Percentiles rank a stretch among this genome's conserved stretches.
Evolutionary conservation across 2,797 vertebrate genomes (phyloP).

Genomic region (Melanotaenia nigrans): DNA sequence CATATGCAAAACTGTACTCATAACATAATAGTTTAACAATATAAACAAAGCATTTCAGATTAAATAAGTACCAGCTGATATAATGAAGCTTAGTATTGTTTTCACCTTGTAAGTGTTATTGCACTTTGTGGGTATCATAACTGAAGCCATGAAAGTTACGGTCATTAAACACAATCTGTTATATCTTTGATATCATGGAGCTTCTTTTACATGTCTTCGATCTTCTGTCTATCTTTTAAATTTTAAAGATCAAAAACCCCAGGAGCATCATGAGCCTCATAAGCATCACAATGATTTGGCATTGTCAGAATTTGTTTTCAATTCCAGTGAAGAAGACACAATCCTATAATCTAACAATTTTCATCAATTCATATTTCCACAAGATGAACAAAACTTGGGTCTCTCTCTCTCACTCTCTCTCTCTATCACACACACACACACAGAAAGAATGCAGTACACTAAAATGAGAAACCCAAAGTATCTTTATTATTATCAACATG

Average conservation of each 20-base stretch:
- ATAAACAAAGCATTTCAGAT: too few species aligned
- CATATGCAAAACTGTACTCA: too few species aligned
- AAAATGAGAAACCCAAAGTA: conserved; percentile 80
- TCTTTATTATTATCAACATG: conserved; percentile 95
- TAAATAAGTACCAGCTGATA: too few species aligned
- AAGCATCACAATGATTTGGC: neutral
- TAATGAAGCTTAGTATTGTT: neutral
- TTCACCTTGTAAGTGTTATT: neutral
- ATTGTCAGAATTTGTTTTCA: neutral
- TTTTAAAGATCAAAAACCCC: too few species aligned
- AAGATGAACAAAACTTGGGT: too few species aligned
- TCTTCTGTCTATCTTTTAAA: neutral
- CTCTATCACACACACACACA: neutral
- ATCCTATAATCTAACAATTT: neutral
- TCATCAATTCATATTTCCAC: too few species aligned
- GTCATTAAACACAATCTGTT: neutral
- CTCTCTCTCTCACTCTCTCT: too few species aligned
- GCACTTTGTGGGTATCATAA: neutral
- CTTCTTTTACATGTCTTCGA: neutral
- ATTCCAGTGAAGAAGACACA: neutral
- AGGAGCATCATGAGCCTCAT: too few species aligned
- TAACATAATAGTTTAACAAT: too few species aligned
- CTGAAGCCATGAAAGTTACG: neutral
- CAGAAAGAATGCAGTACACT: conserved; percentile 31
- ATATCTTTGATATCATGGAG: neutral